Base-by-base conservation (phyloP, 23 tunicate species). In the Botrylloides violaceus region DNA sequence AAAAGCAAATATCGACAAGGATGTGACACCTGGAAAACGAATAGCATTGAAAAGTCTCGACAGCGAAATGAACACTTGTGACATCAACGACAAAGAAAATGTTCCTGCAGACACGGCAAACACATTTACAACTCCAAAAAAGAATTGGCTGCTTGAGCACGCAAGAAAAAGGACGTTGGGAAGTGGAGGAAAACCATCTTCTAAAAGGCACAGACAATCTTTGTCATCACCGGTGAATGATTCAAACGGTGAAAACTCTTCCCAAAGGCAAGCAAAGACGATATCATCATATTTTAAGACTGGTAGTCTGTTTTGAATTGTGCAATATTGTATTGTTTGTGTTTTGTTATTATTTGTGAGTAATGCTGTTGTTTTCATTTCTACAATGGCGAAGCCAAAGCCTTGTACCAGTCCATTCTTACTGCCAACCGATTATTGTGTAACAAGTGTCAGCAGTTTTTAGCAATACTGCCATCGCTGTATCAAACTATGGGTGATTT, bases 91-190 rank as follows among this genome's bases (percentile, higher is more conserved):
- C 26, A 28, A 63, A 31, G 70, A 12, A 33, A 28, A 63, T 3
- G 27, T 7, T 6, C 7, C 30, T 22, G 7, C 28, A 12, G 6
- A 7, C 30, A 22, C 9, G 28, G 64, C 28, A 9, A 22, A 23
- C 28, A 12, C 28, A 22, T 26, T 12, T 6, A 9, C 3, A 31
- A 28, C 70, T 3, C 35, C 35, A 31, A 63, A 29, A 3, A 63
- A 63, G 9, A 63, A 63, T 28, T 63, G 70, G 70, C 9, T 25
- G 35, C 35, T 29, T 25, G 70, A 63, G 29, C 36, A 25, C 3
- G 32, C 36, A 3, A 31, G 29, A 34, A 31, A 33, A 25, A 29
- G 70, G 5, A 63, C 23, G 70, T 63, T 34, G 4, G 29, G 29
- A 4, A 33, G 33, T 33, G 33, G 7, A 19, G 70, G 7, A 19